Evolutionary conservation across 2,113 vertebrate genomes (phyloP).

Genomic region (Boleophthalmus pectinirostris): DNA sequence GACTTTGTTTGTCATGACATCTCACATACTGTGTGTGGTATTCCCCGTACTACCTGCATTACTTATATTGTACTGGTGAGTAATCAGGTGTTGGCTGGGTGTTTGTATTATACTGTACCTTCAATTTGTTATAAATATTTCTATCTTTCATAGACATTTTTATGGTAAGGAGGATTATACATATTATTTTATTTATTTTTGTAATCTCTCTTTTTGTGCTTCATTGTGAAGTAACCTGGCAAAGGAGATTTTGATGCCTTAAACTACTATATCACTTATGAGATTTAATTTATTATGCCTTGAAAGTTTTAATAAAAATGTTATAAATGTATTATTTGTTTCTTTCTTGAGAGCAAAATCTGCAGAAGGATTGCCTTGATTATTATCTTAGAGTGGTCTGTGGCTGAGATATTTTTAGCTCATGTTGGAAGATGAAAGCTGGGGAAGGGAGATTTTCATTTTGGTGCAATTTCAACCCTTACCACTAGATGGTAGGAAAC

Average conservation of each 20-base stretch:
- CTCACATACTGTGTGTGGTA: conserved; percentile 1
- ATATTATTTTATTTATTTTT: conserved; percentile 59
- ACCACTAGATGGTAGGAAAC: conserved; percentile 13
- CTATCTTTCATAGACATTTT: conserved; percentile 34
- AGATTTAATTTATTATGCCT: conserved; percentile 47
- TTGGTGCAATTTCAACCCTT: background rate
- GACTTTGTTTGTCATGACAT: background rate
- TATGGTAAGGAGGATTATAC: conserved; percentile 61
- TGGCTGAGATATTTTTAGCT: conserved; percentile 7
- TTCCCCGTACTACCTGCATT: background rate
- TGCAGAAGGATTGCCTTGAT: background rate
- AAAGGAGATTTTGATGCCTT: conserved; percentile 60
- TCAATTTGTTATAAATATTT: conserved; percentile 40
- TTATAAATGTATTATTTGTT: background rate
- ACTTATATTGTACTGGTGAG: conserved; percentile 46
- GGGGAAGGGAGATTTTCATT: background rate
- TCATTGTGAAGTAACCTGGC: conserved; percentile 34
- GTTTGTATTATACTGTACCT: conserved; percentile 3
- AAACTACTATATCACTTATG: conserved; percentile 42
- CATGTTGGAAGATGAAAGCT: background rate
- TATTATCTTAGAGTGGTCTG: background rate
- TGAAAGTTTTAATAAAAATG: conserved; percentile 49
- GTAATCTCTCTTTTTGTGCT: conserved; percentile 41
- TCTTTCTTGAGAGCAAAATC: background rate
- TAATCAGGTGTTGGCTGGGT: conserved; percentile 32